These are phyloP conservation scores for Brachionus manjavacas DNA, from an alignment of 1,140 invertebrate genomes.

Conservation along the genomic window DNA sequence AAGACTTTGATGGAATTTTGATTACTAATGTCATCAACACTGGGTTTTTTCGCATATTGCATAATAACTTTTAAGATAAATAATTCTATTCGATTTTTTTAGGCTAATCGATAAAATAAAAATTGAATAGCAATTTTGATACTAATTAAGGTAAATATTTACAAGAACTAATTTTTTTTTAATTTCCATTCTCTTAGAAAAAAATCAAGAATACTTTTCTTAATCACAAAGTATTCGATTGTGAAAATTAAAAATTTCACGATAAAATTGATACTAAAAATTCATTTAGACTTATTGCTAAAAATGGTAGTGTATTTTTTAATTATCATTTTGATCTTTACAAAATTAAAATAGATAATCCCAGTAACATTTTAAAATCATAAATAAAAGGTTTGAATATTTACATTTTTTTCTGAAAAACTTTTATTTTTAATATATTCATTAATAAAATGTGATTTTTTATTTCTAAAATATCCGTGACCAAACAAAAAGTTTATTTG, in stretches of 20 bases:
- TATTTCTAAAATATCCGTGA: too few relatives aligned
- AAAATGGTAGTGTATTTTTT: not conserved
- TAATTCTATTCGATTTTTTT: not conserved
- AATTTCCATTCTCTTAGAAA: not conserved
- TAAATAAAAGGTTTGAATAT: not conserved
- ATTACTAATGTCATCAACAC: not conserved
- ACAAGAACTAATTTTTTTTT: not conserved
- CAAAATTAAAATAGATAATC: not conserved
- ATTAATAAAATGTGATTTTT: too few relatives aligned
- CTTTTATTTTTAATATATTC: not conserved
- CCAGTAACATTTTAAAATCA: not conserved
- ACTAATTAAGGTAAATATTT: not conserved
- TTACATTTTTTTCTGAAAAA: not conserved
- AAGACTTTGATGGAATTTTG: not conserved
- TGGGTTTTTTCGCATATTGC: not conserved
- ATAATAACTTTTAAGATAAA: not conserved
- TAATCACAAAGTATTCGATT: too few relatives aligned
- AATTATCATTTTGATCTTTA: not conserved
- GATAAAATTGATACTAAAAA: too few relatives aligned
- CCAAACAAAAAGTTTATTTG: too few relatives aligned
- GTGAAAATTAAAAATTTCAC: not conserved
- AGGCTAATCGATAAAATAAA: not conserved
- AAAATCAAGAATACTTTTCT: not conserved
- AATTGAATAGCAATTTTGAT: not conserved
- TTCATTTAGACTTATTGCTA: too few relatives aligned